phyloP scores from a whole-genome alignment of 2,113 vertebrate genomes.

The Oryzias curvinotus region DNA sequence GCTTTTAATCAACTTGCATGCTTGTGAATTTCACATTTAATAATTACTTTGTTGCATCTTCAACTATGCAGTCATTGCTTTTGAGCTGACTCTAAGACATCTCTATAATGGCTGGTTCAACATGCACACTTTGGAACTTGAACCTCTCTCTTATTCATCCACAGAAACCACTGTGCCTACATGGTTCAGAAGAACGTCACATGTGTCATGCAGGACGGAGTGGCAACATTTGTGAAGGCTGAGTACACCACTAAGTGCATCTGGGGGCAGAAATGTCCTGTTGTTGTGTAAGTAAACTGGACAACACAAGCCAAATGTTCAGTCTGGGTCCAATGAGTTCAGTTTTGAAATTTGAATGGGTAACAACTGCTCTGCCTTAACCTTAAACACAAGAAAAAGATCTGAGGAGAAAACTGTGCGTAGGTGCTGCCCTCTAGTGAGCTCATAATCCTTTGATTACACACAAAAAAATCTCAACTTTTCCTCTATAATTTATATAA shows the following conservation, averaged over 20 bases:
- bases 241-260: slow-evolving; percentile 95
- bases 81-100: no score
- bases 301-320: neutral
- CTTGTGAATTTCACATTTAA: no score
- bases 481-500: neutral
- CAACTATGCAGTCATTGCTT: no score
- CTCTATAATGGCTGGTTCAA: no score
- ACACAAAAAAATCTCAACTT: neutral
- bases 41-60: no score
- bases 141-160: slow-evolving; percentile 20
- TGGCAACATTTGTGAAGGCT: slow-evolving; percentile 87
- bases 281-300: slow-evolving; percentile 84
- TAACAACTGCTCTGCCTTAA: neutral
- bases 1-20: no score
- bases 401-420: neutral
- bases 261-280: slow-evolving; percentile 94
- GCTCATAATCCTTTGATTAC: neutral
- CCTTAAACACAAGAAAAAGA: neutral
- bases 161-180: slow-evolving; percentile 93
- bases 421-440: slow-evolving; percentile 70
- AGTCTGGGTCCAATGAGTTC: neutral
- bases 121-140: neutral
- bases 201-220: slow-evolving; percentile 89
- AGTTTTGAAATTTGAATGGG: neutral
- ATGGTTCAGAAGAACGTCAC: slow-evolving; percentile 94